Conservation (phyloP, 2,797 vertebrate species). For the Ptychobarbus kaznakovi region DNA sequence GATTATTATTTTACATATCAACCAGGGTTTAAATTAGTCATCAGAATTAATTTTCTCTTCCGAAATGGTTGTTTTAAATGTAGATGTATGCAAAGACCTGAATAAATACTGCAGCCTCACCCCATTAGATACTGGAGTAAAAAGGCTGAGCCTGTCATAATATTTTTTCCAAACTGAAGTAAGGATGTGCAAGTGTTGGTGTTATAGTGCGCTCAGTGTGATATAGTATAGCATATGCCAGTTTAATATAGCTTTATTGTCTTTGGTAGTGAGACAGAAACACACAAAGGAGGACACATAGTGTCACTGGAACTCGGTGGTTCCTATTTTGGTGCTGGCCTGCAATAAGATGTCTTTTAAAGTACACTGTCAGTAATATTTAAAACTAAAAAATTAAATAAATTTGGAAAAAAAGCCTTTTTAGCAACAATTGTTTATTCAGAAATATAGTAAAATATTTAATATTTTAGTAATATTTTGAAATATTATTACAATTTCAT, state of each 20-base stretch:
- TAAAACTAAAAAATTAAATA: no score
- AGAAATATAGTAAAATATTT: background rate
- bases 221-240: conserved; percentile 19
- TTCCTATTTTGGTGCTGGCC: background rate
- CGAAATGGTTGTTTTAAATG: conserved; percentile 32
- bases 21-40: conserved; percentile 24
- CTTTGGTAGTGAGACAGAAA: background rate
- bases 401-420: background rate
- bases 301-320: background rate
- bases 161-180: background rate
- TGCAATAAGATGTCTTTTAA: background rate
- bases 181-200: conserved; percentile 18
- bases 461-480: background rate
- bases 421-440: background rate
- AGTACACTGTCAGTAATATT: background rate
- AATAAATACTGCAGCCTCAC: conserved; percentile 6
- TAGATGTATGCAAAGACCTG: conserved; percentile 27
- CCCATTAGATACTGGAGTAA: conserved; percentile 7
- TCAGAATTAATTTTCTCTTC: conserved; percentile 32
- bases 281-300: background rate
- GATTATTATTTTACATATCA: conserved; percentile 41
- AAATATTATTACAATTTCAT: background rate
- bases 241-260: background rate
- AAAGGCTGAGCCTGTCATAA: background rate
- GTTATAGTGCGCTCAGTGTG: background rate